Evolutionary conservation across 2,888 invertebrate species (phyloP).

Genomic region (Andrena hattorfiana): DNA sequence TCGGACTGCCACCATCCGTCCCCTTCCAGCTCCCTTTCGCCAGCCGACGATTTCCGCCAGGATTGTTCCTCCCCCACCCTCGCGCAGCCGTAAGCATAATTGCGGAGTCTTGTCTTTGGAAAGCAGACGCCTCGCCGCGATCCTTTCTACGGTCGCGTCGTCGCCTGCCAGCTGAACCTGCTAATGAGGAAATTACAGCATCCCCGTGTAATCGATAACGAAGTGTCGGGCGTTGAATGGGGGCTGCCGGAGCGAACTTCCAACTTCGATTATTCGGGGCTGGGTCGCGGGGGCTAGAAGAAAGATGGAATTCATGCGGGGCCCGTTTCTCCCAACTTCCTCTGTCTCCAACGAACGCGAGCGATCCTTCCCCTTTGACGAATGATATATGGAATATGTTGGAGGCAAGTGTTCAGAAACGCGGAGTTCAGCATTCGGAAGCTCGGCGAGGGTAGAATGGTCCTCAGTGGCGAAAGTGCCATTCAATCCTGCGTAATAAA

Average conservation of each 20-base stretch:
- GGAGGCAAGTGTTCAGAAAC: too few relatives aligned
- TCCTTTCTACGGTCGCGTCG: constrained; percentile 53
- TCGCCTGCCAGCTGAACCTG: constrained; percentile 38
- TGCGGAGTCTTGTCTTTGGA: constrained; percentile 81
- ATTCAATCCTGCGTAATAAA: too few relatives aligned
- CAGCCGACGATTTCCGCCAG: constrained; percentile 42
- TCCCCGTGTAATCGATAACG: constrained; percentile 62
- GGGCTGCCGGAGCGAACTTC: constrained; percentile 11
- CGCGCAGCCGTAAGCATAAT: constrained; percentile 76
- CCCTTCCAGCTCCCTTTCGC: constrained; percentile 22
- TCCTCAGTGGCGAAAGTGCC: too few relatives aligned
- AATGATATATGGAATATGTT: neutral
- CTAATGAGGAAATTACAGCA: constrained; percentile 71
- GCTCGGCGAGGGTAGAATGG: too few relatives aligned
- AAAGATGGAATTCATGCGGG: constrained; percentile 10
- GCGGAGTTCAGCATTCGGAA: too few relatives aligned
- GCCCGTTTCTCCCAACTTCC: neutral
- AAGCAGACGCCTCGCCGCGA: constrained; percentile 60
- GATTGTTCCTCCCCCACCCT: neutral
- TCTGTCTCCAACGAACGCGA: neutral
- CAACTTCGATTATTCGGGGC: constrained; percentile 40
- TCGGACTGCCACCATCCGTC: constrained; percentile 21
- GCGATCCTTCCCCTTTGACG: neutral
- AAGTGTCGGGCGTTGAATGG: constrained; percentile 48
- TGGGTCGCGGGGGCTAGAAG: neutral